phyloP scores from a whole-genome alignment of 1,140 invertebrate genomes.

The Battus philenor region DNA sequence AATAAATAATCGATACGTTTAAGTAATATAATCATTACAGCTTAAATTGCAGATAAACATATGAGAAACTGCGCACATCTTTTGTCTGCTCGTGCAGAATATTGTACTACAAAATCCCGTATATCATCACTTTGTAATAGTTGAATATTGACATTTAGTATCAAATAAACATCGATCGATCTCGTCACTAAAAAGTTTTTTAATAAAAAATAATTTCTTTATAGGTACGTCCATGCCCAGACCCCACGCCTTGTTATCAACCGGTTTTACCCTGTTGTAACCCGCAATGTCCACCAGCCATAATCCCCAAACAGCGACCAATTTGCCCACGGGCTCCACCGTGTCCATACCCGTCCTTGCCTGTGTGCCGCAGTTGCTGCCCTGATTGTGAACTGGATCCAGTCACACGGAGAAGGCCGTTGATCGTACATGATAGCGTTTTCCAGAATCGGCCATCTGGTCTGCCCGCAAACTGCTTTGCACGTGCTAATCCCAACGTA shows the following conservation, averaged over 20 bases:
- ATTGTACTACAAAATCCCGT: no score
- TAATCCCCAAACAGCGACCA: constrained; percentile 54
- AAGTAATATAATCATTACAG: no score
- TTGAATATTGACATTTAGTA: no score
- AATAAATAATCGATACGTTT: no score
- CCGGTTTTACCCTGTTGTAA: constrained; percentile 62
- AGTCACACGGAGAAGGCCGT: constrained; percentile 47
- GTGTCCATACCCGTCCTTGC: constrained; percentile 42
- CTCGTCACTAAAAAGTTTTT: no score
- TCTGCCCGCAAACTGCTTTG: constrained; percentile 40
- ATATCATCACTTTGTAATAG: no score
- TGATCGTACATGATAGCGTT: constrained; percentile 55
- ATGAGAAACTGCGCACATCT: no score
- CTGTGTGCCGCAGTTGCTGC: constrained; percentile 44
- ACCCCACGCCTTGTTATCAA: constrained; percentile 51
- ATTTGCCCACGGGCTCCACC: constrained; percentile 58
- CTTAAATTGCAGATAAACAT: no score
- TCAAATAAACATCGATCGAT: no score
- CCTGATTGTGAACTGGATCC: constrained; percentile 52
- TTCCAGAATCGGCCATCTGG: constrained; percentile 41
- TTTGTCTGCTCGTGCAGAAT: no score
- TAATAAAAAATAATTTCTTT: no score
- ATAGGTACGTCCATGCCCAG: constrained; percentile 51
- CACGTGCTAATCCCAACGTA: constrained; percentile 42
- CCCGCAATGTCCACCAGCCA: constrained; percentile 59